Conservation (phyloP, 2,113 vertebrate species). For the Oxyura jamaicensis region DNA sequence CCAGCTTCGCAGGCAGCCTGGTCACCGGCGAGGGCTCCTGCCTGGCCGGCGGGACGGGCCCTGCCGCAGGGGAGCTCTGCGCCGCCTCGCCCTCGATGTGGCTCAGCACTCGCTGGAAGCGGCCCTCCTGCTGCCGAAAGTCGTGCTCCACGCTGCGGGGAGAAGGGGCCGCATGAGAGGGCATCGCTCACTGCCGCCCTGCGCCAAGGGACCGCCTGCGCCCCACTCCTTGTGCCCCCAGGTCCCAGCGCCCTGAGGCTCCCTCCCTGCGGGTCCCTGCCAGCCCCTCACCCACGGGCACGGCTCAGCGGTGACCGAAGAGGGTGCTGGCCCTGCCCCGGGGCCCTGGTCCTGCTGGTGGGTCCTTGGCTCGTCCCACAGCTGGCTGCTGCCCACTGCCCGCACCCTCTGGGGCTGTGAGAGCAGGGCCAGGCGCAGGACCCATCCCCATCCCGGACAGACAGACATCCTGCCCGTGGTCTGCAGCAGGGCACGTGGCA, state of each 20-base stretch:
- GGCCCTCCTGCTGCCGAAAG: slow-evolving; percentile 73
- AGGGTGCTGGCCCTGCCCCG: too few species aligned
- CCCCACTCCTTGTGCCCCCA: not conserved
- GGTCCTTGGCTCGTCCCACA: not conserved
- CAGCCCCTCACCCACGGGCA: too few species aligned
- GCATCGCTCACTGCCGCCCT: fast-evolving
- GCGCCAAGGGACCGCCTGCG: fast-evolving
- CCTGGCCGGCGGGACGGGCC: fast-evolving
- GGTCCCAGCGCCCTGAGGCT: not conserved
- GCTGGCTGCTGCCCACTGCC: not conserved
- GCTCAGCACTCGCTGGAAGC: slow-evolving; percentile 73
- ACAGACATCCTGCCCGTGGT: fast-evolving
- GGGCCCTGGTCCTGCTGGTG: not conserved
- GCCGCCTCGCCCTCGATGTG: not conserved
- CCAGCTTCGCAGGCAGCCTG: slow-evolving; percentile 17
- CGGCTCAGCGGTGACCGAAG: too few species aligned
- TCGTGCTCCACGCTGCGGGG: slow-evolving; percentile 71
- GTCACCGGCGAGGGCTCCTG: not conserved
- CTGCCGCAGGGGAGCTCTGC: not conserved
- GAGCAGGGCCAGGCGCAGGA: fast-evolving
- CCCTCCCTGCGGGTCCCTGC: not conserved
- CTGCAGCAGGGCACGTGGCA: not conserved
- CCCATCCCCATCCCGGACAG: not conserved
- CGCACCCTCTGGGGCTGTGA: not conserved
- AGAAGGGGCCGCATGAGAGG: not conserved